Evolutionary conservation across 2,888 invertebrate genomes (phyloP), one percentile per base, ranked within the genome.

Genomic region (Allacma fusca): DNA sequence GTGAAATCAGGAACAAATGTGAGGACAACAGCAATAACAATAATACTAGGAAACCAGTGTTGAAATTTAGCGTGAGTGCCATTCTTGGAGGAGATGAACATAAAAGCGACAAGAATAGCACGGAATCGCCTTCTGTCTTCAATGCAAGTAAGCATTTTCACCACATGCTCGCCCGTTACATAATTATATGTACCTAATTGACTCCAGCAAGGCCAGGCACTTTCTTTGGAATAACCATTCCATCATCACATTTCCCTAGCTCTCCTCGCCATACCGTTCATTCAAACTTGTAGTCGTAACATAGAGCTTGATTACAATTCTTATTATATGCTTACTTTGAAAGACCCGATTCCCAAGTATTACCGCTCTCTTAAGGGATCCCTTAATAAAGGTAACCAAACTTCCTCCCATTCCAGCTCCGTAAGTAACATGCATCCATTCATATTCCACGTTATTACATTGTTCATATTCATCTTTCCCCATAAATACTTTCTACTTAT

Each of bases 21-120:
- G 80, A 75, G 75, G 80, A 81, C 77, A 79, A 75, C 77, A 78
- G 80, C 74, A 82, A 80, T 75, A 82, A 82, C 76, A 81, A 80
- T 81, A 81, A 81, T 79, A 80, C 78, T 80, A 77, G 82, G 79
- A 94, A 94, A 85, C 95, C 95, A 24, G 90, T 94, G 86, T 89
- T 95, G 85, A 95, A 95, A 88, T 96, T 96, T 88, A 95, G 95
- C 91, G 95, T 96, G 81, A 95, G 93, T 89, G 95, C 95, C 67
- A 96, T 96, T 84, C 89, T 96, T 85, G 94, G 94, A 0, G 89
- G 89, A 81, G 91, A 91, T 83, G 87, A 89, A 80, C 79, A 82
- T 82, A 85, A 85, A 65, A 79, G 80, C 74, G 80, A 82, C 67
- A 80, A 78, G 76, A 79, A 78, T 62, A 80, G 80, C 67, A 64